Evolutionary conservation across 2,113 vertebrate species (phyloP).

Genomic region (Gambusia holbrooki): DNA sequence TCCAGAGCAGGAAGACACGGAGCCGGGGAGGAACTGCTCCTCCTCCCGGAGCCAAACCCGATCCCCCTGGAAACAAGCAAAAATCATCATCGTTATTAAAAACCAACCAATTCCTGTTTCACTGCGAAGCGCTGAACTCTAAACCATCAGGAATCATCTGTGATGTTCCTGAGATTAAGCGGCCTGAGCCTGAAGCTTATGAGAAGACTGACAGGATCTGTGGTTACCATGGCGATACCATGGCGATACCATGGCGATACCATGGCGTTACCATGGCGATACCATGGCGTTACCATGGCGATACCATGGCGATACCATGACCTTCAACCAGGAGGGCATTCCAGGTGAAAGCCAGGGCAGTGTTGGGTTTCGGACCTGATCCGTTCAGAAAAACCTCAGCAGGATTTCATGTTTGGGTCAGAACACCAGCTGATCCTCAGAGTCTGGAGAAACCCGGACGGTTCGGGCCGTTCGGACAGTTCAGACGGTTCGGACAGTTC

Average conservation of each 20-base stretch:
- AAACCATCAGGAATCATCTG: neutral
- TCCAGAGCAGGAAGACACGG: constrained; percentile 90
- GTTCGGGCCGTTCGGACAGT: too few species aligned
- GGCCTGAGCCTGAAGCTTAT: neutral
- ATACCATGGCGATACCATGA: constrained; percentile 19
- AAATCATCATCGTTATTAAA: neutral
- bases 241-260: constrained; percentile 18
- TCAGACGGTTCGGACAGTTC: too few species aligned
- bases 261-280: constrained; percentile 14
- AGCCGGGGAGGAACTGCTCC: constrained; percentile 90
- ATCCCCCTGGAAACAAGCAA: constrained; percentile 82
- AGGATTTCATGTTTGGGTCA: too few species aligned
- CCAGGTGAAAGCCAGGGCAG: neutral
- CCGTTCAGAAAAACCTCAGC: too few species aligned
- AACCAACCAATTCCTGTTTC: neutral
- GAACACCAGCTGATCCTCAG: neutral
- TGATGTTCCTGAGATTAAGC: neutral
- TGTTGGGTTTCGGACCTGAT: constrained; percentile 30
- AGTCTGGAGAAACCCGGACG: too few species aligned
- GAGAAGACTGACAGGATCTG: neutral
- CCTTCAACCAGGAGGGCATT: constrained; percentile 24
- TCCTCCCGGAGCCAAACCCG: constrained; percentile 95
- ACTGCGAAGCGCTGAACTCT: neutral
- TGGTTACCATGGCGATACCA: constrained; percentile 20
- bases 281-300: constrained; percentile 21